phyloP scores from a whole-genome alignment of 1,140 invertebrate genomes.

The Drosophila suzukii region DNA sequence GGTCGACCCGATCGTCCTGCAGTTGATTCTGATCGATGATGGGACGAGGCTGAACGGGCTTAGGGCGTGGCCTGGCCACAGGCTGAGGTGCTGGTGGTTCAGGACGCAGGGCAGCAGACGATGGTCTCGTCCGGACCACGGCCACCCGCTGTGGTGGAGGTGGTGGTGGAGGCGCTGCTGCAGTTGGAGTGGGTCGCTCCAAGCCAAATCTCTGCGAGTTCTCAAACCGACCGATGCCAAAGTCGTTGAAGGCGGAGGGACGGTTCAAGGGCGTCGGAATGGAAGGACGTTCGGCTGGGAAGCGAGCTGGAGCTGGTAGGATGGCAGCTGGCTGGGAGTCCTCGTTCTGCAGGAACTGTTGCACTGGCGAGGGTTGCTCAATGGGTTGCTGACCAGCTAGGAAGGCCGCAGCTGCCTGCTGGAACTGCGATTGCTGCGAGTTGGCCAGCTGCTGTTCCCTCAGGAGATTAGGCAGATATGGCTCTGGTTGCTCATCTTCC shows the following conservation, averaged over 20 bases:
- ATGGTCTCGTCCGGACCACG: conserved; percentile 57
- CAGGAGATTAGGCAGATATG: conserved; percentile 68
- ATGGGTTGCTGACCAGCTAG: conserved; percentile 79
- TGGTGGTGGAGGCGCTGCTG: conserved; percentile 39
- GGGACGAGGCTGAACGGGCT: conserved; percentile 72
- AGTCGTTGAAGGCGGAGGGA: conserved; percentile 72
- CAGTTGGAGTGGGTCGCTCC: conserved; percentile 59
- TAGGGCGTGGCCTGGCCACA: conserved; percentile 62
- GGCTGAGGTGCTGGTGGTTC: conserved; percentile 52
- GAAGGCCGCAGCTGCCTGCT: conserved; percentile 78
- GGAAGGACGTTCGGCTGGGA: conserved; percentile 69
- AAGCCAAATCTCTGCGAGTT: conserved; percentile 65
- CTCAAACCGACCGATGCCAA: conserved; percentile 74
- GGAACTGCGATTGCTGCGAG: conserved; percentile 85
- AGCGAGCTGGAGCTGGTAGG: conserved; percentile 84
- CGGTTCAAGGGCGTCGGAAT: conserved; percentile 45
- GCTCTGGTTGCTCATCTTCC: conserved; percentile 85
- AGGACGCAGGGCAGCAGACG: conserved; percentile 46
- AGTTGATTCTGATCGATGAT: conserved; percentile 77
- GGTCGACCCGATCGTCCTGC: conserved; percentile 58
- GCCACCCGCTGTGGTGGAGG: conserved; percentile 57
- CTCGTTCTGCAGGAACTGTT: conserved; percentile 71
- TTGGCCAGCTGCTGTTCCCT: conserved; percentile 79
- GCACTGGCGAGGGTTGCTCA: conserved; percentile 79
- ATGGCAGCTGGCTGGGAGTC: conserved; percentile 84